Percentiles rank a stretch among this genome's conserved stretches.
These are phyloP conservation scores for Scaptomyza hsui DNA, from an alignment of 1,140 invertebrate species.

Conservation along the genomic window DNA sequence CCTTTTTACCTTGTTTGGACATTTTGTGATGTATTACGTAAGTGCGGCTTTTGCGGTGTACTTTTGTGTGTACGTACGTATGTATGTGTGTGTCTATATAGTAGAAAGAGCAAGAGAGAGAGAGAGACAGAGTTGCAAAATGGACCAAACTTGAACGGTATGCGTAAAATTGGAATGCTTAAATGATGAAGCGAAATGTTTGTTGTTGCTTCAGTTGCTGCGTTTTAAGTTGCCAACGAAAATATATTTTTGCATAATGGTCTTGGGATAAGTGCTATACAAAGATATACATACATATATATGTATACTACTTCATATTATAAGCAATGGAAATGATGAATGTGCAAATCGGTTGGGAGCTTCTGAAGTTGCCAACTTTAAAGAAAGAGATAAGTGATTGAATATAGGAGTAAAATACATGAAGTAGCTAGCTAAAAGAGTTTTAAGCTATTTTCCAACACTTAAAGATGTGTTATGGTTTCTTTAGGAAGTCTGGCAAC, in stretches of 20 bases:
- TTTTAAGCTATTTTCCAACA: neutral
- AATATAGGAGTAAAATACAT: neutral
- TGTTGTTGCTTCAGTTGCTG: conserved; percentile 3
- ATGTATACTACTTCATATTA: neutral
- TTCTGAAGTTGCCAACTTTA: neutral
- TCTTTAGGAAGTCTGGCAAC: neutral
- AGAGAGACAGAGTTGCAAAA: conserved; percentile 55
- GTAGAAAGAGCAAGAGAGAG: conserved; percentile 30
- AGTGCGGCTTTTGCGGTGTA: conserved; percentile 75
- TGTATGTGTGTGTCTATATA: conserved; percentile 20
- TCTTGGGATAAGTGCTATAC: conserved; percentile 19
- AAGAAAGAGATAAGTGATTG: neutral
- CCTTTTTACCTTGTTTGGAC: conserved; percentile 78
- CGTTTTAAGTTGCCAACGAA: conserved; percentile 67
- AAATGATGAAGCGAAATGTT: conserved; percentile 63
- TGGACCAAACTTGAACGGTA: conserved; percentile 46
- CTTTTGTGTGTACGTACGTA: conserved; percentile 21
- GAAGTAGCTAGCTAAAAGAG: neutral
- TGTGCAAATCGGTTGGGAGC: conserved; percentile 26
- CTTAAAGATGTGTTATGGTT: neutral
- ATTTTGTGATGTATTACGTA: conserved; percentile 81
- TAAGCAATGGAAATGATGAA: conserved; percentile 43
- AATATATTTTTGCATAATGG: conserved; percentile 53
- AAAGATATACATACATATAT: conserved; percentile 1
- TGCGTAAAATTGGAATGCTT: conserved; percentile 66